Evolutionary conservation across 2,113 vertebrate species (phyloP).

Genomic region (Fukomys damarensis): DNA sequence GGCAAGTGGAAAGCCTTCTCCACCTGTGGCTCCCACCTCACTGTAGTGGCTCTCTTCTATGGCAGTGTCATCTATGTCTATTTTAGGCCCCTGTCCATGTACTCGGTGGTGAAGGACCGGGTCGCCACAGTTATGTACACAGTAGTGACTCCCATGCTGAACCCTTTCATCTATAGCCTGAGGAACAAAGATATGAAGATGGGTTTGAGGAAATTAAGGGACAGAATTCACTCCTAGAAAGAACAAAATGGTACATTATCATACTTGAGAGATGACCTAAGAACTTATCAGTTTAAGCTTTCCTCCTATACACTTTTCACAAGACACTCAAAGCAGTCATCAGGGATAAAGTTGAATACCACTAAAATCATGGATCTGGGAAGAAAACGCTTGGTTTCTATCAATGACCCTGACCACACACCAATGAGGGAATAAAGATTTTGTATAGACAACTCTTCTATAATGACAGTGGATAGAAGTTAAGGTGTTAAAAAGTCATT

Average conservation of each 20-base stretch:
- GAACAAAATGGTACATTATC: background rate
- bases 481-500: background rate
- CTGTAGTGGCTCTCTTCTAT: constrained; percentile 66
- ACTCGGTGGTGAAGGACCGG: constrained; percentile 73
- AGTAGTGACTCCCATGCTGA: constrained; percentile 76
- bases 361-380: background rate
- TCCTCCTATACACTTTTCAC: background rate
- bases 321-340: background rate
- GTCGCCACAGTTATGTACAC: constrained; percentile 77
- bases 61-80: constrained; percentile 75
- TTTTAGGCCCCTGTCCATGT: constrained; percentile 79
- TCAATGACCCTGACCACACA: background rate
- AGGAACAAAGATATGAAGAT: constrained; percentile 77
- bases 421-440: background rate
- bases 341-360: background rate
- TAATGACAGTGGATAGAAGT: background rate
- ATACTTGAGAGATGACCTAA: background rate
- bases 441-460: background rate
- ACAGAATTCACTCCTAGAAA: constrained; percentile 13
- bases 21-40: constrained; percentile 79
- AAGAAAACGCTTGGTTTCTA: background rate
- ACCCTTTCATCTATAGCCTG: constrained; percentile 80
- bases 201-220: constrained; percentile 59
- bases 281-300: background rate
- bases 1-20: constrained; percentile 79